These are phyloP conservation scores for Troides oblongomaculatus DNA, from an alignment of 2,888 invertebrate genomes.

Conservation along the genomic window DNA sequence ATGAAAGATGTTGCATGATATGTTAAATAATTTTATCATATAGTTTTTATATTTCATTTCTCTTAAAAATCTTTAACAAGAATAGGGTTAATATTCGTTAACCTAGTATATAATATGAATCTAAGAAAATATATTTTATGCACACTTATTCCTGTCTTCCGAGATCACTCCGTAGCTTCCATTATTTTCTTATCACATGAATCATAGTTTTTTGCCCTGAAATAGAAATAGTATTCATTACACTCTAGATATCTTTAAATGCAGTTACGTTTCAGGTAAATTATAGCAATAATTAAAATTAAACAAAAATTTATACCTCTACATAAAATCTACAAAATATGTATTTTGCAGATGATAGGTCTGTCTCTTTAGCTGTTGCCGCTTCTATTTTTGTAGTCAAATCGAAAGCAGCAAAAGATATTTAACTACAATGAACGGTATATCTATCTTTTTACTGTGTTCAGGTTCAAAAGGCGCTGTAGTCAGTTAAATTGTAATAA, in stretches of 20 bases:
- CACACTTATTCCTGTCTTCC: conserved; percentile 56
- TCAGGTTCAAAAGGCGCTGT: no score
- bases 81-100: conserved; percentile 35
- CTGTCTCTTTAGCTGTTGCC: no score
- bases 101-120: conserved; percentile 35
- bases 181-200: conserved; percentile 57
- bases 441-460: no score
- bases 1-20: conserved; percentile 12
- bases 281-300: neutral
- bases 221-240: conserved; percentile 37
- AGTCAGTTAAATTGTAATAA: no score
- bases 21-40: neutral
- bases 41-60: neutral
- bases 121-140: conserved; percentile 43
- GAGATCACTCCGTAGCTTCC: conserved; percentile 75
- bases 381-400: no score
- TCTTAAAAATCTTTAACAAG: conserved; percentile 25
- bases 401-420: no score
- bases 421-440: no score
- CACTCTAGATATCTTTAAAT: neutral
- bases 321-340: no score
- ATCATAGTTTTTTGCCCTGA: conserved; percentile 46
- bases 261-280: neutral
- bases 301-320: no score
- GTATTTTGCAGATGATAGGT: no score